These are phyloP conservation scores for Hyles lineata DNA, from an alignment of 2,888 invertebrate species.

Conservation along the genomic window DNA sequence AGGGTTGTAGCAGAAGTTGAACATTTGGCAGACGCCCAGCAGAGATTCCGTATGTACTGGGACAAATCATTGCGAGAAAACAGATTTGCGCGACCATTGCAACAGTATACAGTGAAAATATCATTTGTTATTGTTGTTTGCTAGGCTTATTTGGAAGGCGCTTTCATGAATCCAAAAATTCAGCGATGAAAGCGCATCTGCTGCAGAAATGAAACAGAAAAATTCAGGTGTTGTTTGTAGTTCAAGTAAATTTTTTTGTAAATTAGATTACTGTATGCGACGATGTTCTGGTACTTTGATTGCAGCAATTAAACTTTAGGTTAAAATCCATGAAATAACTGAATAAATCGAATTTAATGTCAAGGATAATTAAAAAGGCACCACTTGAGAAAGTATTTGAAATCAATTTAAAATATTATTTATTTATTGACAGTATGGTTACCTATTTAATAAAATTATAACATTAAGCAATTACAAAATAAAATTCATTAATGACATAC, in stretches of 20 bases:
- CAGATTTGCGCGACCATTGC: conserved; percentile 79
- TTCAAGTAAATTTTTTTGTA: not conserved
- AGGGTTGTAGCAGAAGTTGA: conserved; percentile 58
- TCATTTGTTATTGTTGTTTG: conserved; percentile 70
- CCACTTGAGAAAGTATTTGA: no score
- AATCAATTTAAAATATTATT: no score
- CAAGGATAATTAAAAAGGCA: no score
- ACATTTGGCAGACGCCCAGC: conserved; percentile 81
- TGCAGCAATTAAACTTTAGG: no score
- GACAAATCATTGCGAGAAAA: conserved; percentile 83
- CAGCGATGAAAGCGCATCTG: conserved; percentile 15
- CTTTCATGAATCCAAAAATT: conserved; percentile 22
- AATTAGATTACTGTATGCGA: not conserved
- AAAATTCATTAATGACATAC: no score
- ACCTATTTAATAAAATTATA: no score
- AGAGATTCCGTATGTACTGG: conserved; percentile 76
- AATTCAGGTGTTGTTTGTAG: not conserved
- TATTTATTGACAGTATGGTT: no score
- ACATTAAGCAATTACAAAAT: no score
- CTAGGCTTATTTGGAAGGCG: conserved; percentile 46
- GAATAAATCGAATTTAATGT: no score
- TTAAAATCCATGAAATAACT: no score
- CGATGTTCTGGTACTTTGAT: not conserved
- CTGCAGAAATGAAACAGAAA: not conserved
- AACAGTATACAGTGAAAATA: conserved; percentile 56